Conservation (phyloP, 2,888 invertebrate genomes). For the Troides helena region DNA sequence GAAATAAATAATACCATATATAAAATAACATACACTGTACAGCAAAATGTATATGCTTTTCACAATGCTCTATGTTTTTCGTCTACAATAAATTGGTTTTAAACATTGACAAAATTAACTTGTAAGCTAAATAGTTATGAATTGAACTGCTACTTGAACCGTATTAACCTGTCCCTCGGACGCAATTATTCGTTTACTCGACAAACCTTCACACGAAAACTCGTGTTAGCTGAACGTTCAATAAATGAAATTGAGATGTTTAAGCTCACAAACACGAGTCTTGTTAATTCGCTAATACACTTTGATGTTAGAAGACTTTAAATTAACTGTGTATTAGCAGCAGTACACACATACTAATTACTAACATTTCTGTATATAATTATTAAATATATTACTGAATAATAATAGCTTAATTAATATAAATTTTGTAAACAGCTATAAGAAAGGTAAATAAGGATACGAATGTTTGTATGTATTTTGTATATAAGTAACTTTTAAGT, state of each 20-base stretch:
- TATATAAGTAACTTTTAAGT: too few species aligned
- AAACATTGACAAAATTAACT: not conserved
- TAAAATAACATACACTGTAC: too few species aligned
- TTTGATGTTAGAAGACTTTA: conserved; percentile 7
- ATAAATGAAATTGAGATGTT: conserved; percentile 8
- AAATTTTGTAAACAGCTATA: not conserved
- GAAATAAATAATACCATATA: too few species aligned
- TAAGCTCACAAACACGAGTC: not conserved
- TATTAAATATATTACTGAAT: not conserved
- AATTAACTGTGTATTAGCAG: not conserved
- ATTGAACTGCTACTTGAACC: not conserved
- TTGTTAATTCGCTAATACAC: conserved; percentile 5
- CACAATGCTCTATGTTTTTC: too few species aligned
- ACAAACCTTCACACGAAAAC: not conserved
- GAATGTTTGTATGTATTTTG: too few species aligned
- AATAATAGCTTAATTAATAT: not conserved
- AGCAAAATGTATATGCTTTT: too few species aligned
- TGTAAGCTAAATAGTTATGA: not conserved
- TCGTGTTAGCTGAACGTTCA: not conserved
- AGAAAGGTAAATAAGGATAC: not conserved
- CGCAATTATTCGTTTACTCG: conserved; percentile 2
- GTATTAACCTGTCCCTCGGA: not conserved
- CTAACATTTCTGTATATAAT: not conserved
- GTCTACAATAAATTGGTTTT: not conserved
- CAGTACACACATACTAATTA: not conserved